A percentile compares a stretch with the other conserved stretches of the same genome.
phyloP scores from a whole-genome alignment of 2,113 vertebrate species.

The Protobothrops mucrosquamatus region DNA sequence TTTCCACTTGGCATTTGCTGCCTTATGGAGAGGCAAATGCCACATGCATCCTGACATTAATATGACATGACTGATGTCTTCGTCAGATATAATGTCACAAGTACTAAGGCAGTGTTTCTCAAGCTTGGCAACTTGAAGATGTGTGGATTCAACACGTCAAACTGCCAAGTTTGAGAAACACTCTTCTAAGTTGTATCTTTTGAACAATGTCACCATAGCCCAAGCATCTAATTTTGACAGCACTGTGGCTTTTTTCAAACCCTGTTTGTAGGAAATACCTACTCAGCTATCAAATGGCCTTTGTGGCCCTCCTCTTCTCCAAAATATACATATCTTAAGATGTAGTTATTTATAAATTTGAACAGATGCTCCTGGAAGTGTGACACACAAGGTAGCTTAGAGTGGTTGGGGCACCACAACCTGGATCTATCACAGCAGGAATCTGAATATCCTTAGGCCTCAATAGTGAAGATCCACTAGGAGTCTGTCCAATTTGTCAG shows the following conservation, averaged over 20 bases:
- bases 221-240: background rate
- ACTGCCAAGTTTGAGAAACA: background rate
- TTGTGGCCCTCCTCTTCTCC: background rate
- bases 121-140: background rate
- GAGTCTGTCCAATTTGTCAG: background rate
- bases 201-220: background rate
- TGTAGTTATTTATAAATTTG: background rate
- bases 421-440: background rate
- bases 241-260: background rate
- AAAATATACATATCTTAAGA: background rate
- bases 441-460: background rate
- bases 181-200: background rate
- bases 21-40: background rate
- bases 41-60: background rate
- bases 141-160: background rate
- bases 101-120: background rate
- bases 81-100: background rate
- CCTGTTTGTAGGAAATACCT: background rate
- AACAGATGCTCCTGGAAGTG: background rate
- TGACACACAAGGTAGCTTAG: background rate
- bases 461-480: background rate
- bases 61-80: background rate
- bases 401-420: background rate
- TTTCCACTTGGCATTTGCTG: background rate
- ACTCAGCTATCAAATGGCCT: background rate